Conservation (phyloP, 1,140 invertebrate species). For the Pseudomyrmex flavicornis region DNA sequence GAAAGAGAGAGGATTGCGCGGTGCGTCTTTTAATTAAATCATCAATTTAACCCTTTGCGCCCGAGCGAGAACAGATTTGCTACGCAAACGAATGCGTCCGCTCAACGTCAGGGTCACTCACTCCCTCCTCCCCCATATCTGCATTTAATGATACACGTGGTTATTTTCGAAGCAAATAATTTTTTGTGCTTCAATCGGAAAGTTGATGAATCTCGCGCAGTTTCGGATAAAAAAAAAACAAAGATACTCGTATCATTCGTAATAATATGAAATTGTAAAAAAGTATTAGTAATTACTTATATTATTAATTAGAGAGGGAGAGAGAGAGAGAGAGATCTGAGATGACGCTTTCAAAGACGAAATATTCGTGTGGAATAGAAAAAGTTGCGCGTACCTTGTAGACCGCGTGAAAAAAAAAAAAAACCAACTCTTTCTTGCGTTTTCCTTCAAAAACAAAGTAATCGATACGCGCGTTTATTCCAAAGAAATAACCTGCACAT, state of each 20-base stretch:
- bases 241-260: not conserved
- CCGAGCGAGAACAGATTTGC: conserved; percentile 6
- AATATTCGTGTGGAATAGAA: not conserved
- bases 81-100: conserved; percentile 20
- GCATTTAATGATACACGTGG: conserved; percentile 4
- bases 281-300: no score
- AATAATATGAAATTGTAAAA: no score
- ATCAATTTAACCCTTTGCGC: conserved; percentile 17
- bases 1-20: not conserved
- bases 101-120: conserved; percentile 2
- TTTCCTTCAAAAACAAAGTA: conserved; percentile 34
- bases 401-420: not conserved
- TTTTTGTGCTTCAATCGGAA: not conserved
- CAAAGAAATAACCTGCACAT: not conserved
- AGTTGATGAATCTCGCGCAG: not conserved
- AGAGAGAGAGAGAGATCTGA: no score
- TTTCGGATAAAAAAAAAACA: not conserved
- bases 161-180: not conserved
- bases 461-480: conserved; percentile 15
- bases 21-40: conserved; percentile 24
- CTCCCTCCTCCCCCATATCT: no score
- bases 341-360: not conserved
- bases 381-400: not conserved
- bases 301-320: no score
- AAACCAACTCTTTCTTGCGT: not conserved